phyloP scores from a whole-genome alignment of 2,888 invertebrate genomes.

The Pemphredon lugubris region DNA sequence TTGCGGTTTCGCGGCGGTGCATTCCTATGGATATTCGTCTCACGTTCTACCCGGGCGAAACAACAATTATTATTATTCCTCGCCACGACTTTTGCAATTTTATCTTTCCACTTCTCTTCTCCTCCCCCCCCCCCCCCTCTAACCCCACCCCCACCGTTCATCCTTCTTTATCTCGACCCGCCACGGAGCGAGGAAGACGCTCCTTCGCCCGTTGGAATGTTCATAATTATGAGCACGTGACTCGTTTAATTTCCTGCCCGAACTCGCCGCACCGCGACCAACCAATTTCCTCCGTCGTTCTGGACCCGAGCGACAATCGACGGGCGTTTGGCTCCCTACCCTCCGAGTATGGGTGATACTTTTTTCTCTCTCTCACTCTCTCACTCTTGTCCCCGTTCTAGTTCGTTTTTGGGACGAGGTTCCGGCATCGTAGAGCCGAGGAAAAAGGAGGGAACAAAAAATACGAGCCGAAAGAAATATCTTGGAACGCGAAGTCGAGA shows the following conservation, averaged over 20 bases:
- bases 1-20: conserved; percentile 68
- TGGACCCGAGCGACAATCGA: conserved; percentile 41
- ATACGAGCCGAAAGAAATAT: too few relatives aligned
- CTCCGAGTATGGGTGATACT: conserved; percentile 29
- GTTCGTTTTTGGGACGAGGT: neutral
- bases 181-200: conserved; percentile 28
- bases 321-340: conserved; percentile 35
- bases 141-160: conserved; percentile 31
- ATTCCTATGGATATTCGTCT: conserved; percentile 72
- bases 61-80: conserved; percentile 76
- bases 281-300: conserved; percentile 72
- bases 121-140: conserved; percentile 20
- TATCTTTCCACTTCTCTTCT: conserved; percentile 44
- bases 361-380: conserved; percentile 21
- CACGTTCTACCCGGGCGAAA: conserved; percentile 68
- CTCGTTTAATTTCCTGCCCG: conserved; percentile 77
- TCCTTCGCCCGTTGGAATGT: conserved; percentile 62
- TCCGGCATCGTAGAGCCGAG: neutral
- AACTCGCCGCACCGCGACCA: conserved; percentile 62
- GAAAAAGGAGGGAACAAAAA: neutral
- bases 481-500: too few relatives aligned
- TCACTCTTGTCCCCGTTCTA: neutral
- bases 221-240: conserved; percentile 78
- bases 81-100: conserved; percentile 66
- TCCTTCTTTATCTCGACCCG: conserved; percentile 26